phyloP scores from a whole-genome alignment of 2,888 invertebrate species.

The Stenichneumon culpator region DNA sequence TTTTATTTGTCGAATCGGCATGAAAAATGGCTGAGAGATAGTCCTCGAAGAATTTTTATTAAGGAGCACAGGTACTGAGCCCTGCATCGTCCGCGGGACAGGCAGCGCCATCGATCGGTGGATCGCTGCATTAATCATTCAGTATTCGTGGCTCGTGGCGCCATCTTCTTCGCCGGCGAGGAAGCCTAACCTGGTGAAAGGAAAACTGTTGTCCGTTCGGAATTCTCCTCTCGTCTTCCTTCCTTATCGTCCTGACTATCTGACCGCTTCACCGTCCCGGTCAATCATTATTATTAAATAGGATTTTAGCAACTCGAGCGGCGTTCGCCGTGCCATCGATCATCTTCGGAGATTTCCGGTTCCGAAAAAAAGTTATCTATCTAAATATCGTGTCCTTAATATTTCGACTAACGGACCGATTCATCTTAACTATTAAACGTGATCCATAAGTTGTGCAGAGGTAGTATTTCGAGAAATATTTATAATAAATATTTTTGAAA shows the following conservation, averaged over 20 bases:
- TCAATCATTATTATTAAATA: constrained; percentile 18
- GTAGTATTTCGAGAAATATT: too few relatives aligned
- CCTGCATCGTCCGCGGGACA: constrained; percentile 5
- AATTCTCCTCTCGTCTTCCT: constrained; percentile 57
- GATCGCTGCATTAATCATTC: neutral
- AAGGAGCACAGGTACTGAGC: neutral
- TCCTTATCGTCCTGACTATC: constrained; percentile 66
- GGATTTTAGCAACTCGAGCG: neutral
- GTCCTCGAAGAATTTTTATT: neutral
- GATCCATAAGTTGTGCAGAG: neutral
- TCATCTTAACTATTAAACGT: neutral
- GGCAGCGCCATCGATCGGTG: constrained; percentile 60
- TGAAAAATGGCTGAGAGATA: too few relatives aligned
- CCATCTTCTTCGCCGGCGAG: constrained; percentile 3
- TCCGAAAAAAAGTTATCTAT: neutral
- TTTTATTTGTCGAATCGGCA: neutral
- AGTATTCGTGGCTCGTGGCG: constrained; percentile 1
- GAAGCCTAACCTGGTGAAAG: constrained; percentile 30
- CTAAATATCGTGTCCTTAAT: neutral
- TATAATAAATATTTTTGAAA: too few relatives aligned
- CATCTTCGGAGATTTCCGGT: neutral
- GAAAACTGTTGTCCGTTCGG: constrained; percentile 57
- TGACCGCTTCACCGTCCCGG: neutral
- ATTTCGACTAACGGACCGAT: neutral
- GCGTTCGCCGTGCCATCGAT: neutral